These are phyloP conservation scores for Drosophila dives DNA, from an alignment of 2,888 invertebrate species.

Conservation along the genomic window DNA sequence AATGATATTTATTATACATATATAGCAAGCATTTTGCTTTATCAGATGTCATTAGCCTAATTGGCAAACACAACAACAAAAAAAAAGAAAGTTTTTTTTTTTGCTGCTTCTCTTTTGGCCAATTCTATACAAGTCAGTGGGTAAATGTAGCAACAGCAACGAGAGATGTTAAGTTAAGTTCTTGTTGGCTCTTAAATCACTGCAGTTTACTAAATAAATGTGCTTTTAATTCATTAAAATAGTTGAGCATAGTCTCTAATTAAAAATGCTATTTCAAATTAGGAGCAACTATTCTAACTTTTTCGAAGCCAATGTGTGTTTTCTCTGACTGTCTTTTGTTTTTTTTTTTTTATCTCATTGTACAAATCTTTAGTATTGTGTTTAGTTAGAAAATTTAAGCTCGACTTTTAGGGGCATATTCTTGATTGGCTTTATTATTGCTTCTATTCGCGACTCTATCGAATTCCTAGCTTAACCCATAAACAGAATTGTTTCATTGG, in stretches of 20 bases:
- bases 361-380: not conserved
- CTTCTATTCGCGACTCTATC: not conserved
- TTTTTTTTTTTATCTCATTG: not conserved
- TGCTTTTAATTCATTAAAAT: conserved; percentile 9
- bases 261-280: not conserved
- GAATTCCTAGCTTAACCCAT: not conserved
- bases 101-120: not conserved
- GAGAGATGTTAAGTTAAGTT: not conserved
- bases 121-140: conserved; percentile 25
- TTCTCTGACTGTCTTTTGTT: not conserved
- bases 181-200: not conserved
- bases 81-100: not conserved
- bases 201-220: conserved; percentile 2
- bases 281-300: not conserved
- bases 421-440: not conserved
- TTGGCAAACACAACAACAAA: conserved; percentile 28
- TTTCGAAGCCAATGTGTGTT: not conserved
- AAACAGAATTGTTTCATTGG: too few relatives aligned
- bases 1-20: conserved; percentile 1
- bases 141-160: conserved; percentile 15
- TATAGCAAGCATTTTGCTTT: conserved; percentile 26
- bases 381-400: too few relatives aligned
- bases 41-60: conserved; percentile 58
- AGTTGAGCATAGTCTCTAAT: not conserved
- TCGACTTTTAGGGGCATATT: too few relatives aligned